Base-by-base conservation (phyloP, 2,888 invertebrate genomes). In the Agrochola litura region DNA sequence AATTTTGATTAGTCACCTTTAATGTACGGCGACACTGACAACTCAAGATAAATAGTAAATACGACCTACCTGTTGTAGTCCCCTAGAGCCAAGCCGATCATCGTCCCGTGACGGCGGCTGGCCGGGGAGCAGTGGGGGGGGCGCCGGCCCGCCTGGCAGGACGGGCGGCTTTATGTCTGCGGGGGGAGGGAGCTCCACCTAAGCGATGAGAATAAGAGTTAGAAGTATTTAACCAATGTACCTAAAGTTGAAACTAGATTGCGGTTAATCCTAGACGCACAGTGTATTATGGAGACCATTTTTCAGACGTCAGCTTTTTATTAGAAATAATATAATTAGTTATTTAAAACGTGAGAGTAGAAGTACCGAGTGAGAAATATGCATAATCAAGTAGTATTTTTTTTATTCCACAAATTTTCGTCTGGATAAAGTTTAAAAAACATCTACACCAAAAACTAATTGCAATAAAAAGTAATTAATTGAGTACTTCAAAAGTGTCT, bases 21-120 rank as follows among this genome's bases (percentile, higher is more conserved):
- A 46, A 46, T 43, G 43, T 46, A 46, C 2, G 25, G 58, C 58
- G 58, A 6, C 14, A 58, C 25, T 58, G n/a, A 56, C 58, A 58
- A 25, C 6, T 30, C 16, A 37, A 37, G 10, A 37, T 67, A 41
- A 6, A 22, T 6, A 37, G 12, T 37, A 9, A 37, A 37, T 6
- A 9, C 10, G 9, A 63, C 22, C 54, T 86, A 97, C 97, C 94
- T 97, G 96, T 88, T 97, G 97, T 90, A 94, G 89, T 37, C 93
- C 96, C 81, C 96, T 92, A 30, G 96, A 92, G 10, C 69, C 96
- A 86, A 97, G 96, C 89, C 98, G 96, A 82, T 98, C 98, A 88
- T 98, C 96, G 10, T 96, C 95, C 2, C 95, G 91, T 37, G 97
- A 94, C 49, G 96, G 95, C 25, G 96, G 95, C 77, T 94, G 95